These are phyloP conservation scores for Gorsachius magnificus DNA, from an alignment of 2,797 vertebrate genomes.

Conservation along the genomic window DNA sequence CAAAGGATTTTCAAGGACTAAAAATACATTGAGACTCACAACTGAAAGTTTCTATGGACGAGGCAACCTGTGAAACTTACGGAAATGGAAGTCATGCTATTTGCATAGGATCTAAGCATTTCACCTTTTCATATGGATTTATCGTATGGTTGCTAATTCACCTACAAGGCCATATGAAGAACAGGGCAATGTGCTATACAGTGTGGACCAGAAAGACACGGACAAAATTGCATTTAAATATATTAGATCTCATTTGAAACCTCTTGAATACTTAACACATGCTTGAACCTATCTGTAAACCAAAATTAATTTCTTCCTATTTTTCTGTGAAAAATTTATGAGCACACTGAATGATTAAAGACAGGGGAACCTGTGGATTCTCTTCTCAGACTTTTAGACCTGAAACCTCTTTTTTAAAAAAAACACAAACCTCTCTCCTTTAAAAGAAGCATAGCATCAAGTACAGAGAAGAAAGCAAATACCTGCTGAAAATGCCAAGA, in stretches of 20 bases:
- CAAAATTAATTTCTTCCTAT: background rate
- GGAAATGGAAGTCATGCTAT: background rate
- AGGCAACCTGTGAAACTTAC: background rate
- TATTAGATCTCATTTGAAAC: background rate
- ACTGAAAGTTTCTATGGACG: background rate
- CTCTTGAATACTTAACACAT: conserved; percentile 19
- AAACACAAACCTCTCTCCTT: background rate
- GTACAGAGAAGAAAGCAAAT: background rate
- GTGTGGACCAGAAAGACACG: background rate
- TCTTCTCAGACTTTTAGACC: background rate
- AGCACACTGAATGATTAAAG: background rate
- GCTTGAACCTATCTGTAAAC: background rate
- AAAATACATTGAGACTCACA: background rate
- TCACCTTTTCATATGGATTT: background rate
- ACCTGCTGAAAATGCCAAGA: conserved; percentile 13
- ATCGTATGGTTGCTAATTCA: background rate
- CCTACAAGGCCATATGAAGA: background rate
- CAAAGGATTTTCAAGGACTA: conserved; percentile 25
- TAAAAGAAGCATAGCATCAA: background rate
- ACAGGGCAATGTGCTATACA: background rate
- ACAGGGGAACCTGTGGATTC: background rate
- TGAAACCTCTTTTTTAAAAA: background rate
- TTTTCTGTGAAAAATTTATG: conserved; percentile 14
- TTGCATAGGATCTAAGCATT: background rate
- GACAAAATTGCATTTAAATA: background rate